Percentiles rank a stretch among this genome's conserved stretches.
Evolutionary conservation across 2,888 invertebrate species (phyloP).

Genomic region (Malthinus seriepunctatus): DNA sequence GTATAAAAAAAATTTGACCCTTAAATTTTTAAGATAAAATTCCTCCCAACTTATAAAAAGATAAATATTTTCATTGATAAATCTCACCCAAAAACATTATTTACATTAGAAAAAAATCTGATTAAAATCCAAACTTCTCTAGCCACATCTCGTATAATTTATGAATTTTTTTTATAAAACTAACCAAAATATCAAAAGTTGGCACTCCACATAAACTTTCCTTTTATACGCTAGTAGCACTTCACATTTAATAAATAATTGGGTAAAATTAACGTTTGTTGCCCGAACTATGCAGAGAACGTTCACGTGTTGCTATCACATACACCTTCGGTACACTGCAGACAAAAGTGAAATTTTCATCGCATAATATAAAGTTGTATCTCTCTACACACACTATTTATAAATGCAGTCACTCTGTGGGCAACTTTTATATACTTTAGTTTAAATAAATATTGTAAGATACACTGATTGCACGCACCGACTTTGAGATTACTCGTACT

Average conservation of each 20-base stretch:
- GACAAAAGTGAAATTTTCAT: constrained; percentile 29
- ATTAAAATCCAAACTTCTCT: neutral
- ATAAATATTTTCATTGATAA: too few species aligned
- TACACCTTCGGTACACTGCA: constrained; percentile 22
- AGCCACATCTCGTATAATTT: neutral
- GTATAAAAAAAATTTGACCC: neutral
- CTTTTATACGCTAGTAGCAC: neutral
- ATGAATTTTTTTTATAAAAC: neutral
- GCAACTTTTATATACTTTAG: constrained; percentile 11
- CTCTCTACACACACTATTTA: constrained; percentile 26
- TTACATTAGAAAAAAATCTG: too few species aligned
- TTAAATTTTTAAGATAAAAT: neutral
- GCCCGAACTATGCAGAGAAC: neutral
- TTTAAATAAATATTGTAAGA: too few species aligned
- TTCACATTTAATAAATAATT: neutral
- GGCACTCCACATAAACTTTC: neutral
- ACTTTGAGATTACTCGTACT: too few species aligned
- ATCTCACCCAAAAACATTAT: too few species aligned
- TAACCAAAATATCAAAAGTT: neutral
- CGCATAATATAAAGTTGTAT: constrained; percentile 14
- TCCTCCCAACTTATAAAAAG: neutral
- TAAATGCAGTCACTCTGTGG: constrained; percentile 20
- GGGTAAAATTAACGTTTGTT: neutral
- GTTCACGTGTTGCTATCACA: constrained; percentile 22
- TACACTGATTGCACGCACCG: too few species aligned